Percentiles rank a stretch among this genome's conserved stretches.
Evolutionary conservation across 92 coral and sea anemone genomes (phyloP).

Genomic region (Desmophyllum pertusum): DNA sequence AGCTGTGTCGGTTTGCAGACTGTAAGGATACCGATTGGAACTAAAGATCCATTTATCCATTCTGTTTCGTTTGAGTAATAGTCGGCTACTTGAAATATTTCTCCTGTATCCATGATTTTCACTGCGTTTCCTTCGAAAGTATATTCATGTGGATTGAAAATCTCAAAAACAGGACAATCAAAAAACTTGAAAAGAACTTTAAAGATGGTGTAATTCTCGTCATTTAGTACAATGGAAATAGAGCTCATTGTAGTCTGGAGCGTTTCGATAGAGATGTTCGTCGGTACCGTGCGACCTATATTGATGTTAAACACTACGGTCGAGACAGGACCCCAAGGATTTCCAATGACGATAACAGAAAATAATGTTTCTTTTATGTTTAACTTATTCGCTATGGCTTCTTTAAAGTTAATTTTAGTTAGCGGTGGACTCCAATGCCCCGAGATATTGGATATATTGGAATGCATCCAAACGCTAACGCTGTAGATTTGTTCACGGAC

Average conservation of each 20-base stretch:
- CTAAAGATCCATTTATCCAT: constrained; percentile 13
- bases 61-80: constrained; percentile 13
- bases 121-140: background rate
- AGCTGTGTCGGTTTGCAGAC: background rate
- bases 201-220: constrained; percentile 17
- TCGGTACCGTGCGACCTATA: background rate
- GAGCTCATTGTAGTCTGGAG: background rate
- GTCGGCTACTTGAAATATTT: background rate
- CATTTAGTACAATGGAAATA: background rate
- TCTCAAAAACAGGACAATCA: constrained; percentile 14
- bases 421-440: background rate
- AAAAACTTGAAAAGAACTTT: constrained; percentile 26
- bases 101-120: background rate
- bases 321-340: background rate
- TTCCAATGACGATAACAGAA: background rate
- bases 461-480: background rate
- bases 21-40: background rate
- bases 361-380: background rate
- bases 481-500: background rate
- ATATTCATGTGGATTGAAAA: background rate
- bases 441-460: background rate
- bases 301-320: background rate
- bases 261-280: background rate
- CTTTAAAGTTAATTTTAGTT: background rate
- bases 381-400: background rate